Evolutionary conservation across 2,888 invertebrate genomes (phyloP), one percentile per base, ranked within the genome.

Genomic region (Pammene fasciana): DNA sequence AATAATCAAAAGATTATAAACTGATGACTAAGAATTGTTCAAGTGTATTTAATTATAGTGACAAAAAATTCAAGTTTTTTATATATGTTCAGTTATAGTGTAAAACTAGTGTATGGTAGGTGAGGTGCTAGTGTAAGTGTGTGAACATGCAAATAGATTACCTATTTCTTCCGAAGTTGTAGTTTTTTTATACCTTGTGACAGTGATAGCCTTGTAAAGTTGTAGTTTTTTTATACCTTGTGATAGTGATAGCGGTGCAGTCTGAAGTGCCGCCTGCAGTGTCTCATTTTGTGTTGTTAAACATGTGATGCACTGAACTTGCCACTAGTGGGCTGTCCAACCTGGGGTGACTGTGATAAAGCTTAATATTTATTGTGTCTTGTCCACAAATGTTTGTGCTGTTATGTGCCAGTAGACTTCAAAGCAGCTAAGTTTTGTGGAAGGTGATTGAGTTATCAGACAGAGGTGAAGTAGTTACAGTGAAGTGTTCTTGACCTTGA

Each of bases 181-280:
- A 82, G 90, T 92, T 92, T 92, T 91, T 89, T 89, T 91, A 84
- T 75, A 88, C 91, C 91, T 88, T 86, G 90, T 90, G 89, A 81
- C 81, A 75, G 87, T 89, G 86, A 75, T 76, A 55, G 74, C 72
- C 84, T 85, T 86, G 84, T 80, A 73, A 85, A 78, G 83, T 85
- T 89, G 90, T 92, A 82, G 90, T 92, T 92, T 91, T 91, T 89
- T 89, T 91, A 84, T 75, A 88, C 91, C 91, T 88, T 86, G 90
- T 90, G 89, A 81, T 81, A 75, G 87, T 89, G 89, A 81, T 81
- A 75, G 87, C 88, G 26, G 26, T 26, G 26, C 26, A 26, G 26
- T 26, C 26, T 71, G 74, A 74, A 82, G 86, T 86, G 87, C 75
- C 80, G 79, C 82, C 82, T 16, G 48, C 38, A 57, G 64, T 68